Evolutionary conservation across 1,140 invertebrate species (phyloP), one percentile per base, ranked within the genome.

Genomic region (Tachypleus tridentatus): DNA sequence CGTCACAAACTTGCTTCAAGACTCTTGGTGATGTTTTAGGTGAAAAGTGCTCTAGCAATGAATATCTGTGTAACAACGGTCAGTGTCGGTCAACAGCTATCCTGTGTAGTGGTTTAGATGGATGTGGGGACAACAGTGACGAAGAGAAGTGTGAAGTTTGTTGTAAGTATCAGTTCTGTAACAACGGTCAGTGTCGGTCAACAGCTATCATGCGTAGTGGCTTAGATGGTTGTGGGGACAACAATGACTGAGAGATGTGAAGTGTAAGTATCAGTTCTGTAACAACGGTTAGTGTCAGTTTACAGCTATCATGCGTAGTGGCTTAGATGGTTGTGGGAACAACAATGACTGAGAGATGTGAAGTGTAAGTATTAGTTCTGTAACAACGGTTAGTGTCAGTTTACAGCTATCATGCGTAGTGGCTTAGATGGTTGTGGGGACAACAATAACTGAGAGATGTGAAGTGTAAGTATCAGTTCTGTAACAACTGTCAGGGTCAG

Each of bases 371-470:
- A n/a, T n/a, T n/a, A n/a, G n/a, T n/a, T n/a, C n/a, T n/a, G n/a
- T n/a, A 83, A 81, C 58, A 93, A 93, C 76, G 89, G 89, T 1
- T 80, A 88, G 58, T 94, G 91, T 74, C 81, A 91, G 64, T 91
- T 88, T 47, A 87, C 87, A 9, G 89, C 90, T 0, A 88, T 93
- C 60, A 83, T 87, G 3, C 93, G 90, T 76, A 91, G 87, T 8
- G 91, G 90, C 5, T 80, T 86, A 8, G 90, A 93, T 75, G 91
- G 91, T 49, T 93, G 91, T 73, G 91, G 91, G 5, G 91, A 94
- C 80, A 87, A 87, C 67, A 88, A 85, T 57, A 91, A 94, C 74
- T 91, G 93, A 77, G 82, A 82, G 53, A 82, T 94, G 91, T 75
- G 81, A 80, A 62, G 86, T 93, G 91, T 93, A 79, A 89, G 89